Evolutionary conservation across 92 coral and sea anemone species (phyloP).

Genomic region (Desmophyllum pertusum): DNA sequence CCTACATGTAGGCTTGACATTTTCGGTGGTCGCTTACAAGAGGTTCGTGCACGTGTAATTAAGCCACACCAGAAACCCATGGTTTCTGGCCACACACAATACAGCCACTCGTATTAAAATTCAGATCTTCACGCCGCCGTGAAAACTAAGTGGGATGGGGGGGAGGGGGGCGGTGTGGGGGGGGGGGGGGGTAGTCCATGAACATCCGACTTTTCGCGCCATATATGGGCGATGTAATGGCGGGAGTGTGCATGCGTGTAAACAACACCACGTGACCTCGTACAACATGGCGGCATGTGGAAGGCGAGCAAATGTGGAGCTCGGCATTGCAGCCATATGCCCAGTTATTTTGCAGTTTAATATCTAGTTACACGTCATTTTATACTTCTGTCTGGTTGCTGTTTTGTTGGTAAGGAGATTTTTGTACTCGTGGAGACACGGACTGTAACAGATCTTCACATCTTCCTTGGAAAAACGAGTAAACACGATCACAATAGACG

Average conservation of each 20-base stretch:
- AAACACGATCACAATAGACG: slow-evolving; percentile 9
- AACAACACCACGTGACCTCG: slow-evolving; percentile 60
- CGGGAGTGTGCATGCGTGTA: slow-evolving; percentile 63
- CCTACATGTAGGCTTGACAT: no score
- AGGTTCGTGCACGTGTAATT: no score
- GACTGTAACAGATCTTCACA: neutral
- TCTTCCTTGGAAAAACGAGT: neutral
- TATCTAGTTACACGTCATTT: neutral
- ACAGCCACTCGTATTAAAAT: no score
- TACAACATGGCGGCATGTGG: slow-evolving; percentile 70
- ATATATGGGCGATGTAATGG: no score
- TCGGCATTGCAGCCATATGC: neutral
- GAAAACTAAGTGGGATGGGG: no score
- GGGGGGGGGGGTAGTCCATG: no score
- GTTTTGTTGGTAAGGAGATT: neutral
- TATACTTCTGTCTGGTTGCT: neutral
- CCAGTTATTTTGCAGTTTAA: neutral
- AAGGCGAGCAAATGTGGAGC: slow-evolving; percentile 22
- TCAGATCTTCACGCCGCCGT: no score
- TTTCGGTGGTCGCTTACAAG: no score
- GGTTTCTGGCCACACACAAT: no score
- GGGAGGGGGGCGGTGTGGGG: neutral
- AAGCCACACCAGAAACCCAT: no score
- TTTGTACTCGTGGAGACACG: neutral
- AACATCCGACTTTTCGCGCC: slow-evolving; percentile 20